Evolutionary conservation across 2,113 vertebrate species (phyloP), one percentile per base, ranked within the genome.

Genomic region (Xyliphius kryptos): DNA sequence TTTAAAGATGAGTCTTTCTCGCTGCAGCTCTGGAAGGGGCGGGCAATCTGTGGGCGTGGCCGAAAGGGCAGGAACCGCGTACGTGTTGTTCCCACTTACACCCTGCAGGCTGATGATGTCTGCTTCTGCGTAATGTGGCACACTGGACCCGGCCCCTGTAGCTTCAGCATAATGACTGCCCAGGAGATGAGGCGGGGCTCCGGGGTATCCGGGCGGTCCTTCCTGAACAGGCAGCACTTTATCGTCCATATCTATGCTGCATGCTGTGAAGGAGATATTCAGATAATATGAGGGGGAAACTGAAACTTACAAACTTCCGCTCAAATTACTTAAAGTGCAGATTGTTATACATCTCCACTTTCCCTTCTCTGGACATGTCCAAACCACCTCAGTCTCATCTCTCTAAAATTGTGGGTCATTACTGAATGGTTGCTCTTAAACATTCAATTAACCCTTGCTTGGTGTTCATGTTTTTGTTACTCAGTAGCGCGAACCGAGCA

Each of bases 101-200:
- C 92, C 93, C 71, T 94, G 92, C 71, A 95, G 83, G 72, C 90
- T 93, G 50, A 95, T 87, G n/a, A 96, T 93, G 82, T 96, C 93
- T 0, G 93, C 93, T 76, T 96, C 93, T 0, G 93, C 93, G 3
- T 96, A 96, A 57, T 94, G 92, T 8, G 93, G 92, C n/a, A 95
- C 91, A 9, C 89, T 94, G 74, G 87, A 77, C 55, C 63, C 58
- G 9, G 56, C 63, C 2, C 63, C 52, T 9, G 70, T 65, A 13
- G 92, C 93, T 76, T 96, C 92, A 0, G 92, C 93, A 5, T 95
- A 96, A 63, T 93, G 92, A n/a, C n/a, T 5, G 91, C 63, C 0
- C 64, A 81, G 63, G 62, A 68, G 57, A 14, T 75, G 83, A 16
- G 87, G 85, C 66, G 83, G 84, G 9, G 87, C 83, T 36, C 88